Conservation (phyloP, 2,113 vertebrate species). For the Microtus ochrogaster region DNA sequence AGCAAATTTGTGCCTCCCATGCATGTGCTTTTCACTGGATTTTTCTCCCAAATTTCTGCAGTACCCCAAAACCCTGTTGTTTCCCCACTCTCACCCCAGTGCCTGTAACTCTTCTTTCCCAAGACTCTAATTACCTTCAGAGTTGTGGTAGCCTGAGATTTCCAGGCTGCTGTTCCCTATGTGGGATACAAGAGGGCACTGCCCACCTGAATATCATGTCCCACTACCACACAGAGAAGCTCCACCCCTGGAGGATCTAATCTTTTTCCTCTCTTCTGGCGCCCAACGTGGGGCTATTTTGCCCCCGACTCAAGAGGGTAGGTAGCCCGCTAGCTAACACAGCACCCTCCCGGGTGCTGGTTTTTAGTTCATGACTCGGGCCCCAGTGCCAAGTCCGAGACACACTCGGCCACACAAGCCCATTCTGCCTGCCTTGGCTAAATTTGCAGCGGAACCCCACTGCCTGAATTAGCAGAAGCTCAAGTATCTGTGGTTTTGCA, state of each 20-base stretch:
- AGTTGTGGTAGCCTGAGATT: not conserved
- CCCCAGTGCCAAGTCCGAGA: too few relatives aligned
- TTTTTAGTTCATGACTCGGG: too few relatives aligned
- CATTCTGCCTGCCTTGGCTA: too few relatives aligned
- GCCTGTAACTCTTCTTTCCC: not conserved
- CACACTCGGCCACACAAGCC: too few relatives aligned
- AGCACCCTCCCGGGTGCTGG: too few relatives aligned
- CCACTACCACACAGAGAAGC: not conserved
- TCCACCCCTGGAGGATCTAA: not conserved
- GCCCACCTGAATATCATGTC: conserved; percentile 6
- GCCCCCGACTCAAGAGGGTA: too few relatives aligned
- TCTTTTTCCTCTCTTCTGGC: not conserved
- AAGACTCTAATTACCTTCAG: not conserved
- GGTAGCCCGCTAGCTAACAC: too few relatives aligned
- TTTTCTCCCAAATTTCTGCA: conserved; percentile 24
- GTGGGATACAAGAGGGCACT: not conserved
- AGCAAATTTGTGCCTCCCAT: not conserved
- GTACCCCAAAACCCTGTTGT: not conserved
- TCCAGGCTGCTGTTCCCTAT: not conserved
- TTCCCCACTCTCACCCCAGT: not conserved
- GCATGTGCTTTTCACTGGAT: not conserved
- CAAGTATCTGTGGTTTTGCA: too few relatives aligned
- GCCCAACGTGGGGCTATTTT: too few relatives aligned
- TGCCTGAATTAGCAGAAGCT: too few relatives aligned
- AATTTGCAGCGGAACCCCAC: too few relatives aligned